Evolutionary conservation across 2,797 vertebrate species (phyloP).

Genomic region (Gobio occitaniae): DNA sequence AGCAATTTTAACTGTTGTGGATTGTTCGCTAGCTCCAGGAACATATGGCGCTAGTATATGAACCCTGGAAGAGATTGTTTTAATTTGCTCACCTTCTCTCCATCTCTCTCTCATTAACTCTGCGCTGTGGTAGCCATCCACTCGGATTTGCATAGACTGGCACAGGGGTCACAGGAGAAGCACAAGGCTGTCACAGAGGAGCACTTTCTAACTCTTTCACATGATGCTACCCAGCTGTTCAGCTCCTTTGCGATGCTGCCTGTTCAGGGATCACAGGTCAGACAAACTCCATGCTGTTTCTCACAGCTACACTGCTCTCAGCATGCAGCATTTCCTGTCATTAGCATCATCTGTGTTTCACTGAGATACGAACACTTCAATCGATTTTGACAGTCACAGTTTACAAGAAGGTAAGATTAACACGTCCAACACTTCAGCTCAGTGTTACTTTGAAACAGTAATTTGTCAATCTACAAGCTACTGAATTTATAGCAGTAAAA

Average conservation of each 20-base stretch:
- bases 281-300: conserved; percentile 9
- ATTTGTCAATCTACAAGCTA: neutral
- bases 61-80: conserved; percentile 15
- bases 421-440: neutral
- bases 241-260: neutral
- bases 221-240: conserved; percentile 34
- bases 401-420: conserved; percentile 18
- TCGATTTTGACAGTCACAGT: conserved; percentile 18
- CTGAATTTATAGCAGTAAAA: neutral
- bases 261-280: conserved; percentile 31
- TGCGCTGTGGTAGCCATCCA: conserved; percentile 12
- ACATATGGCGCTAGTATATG: conserved; percentile 30
- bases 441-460: conserved; percentile 6
- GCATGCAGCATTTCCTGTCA: conserved; percentile 14
- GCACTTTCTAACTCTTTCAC: neutral
- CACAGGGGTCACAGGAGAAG: conserved; percentile 35
- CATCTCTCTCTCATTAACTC: conserved; percentile 44
- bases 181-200: conserved; percentile 6
- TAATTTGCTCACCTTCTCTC: conserved; percentile 18
- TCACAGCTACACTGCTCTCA: conserved; percentile 3
- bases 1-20: conserved; percentile 29
- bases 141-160: conserved; percentile 45
- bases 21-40: conserved; percentile 21
- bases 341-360: conserved; percentile 25
- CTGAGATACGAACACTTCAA: neutral